phyloP scores from a whole-genome alignment of 1,140 invertebrate genomes.

The Drosophila sechellia region DNA sequence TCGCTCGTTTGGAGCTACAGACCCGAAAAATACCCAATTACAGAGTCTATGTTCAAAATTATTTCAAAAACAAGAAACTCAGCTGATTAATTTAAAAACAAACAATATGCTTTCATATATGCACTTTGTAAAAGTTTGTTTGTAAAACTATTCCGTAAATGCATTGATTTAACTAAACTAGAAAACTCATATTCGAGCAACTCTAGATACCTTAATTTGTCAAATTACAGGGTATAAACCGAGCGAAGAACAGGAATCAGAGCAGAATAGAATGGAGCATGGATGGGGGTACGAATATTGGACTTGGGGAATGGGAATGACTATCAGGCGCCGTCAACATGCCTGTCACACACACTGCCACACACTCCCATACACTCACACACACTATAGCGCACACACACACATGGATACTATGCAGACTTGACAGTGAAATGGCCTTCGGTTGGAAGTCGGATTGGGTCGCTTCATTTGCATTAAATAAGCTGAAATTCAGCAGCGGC shows the following conservation, averaged over 20 bases:
- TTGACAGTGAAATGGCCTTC: slow-evolving; percentile 72
- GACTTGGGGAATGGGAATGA: slow-evolving; percentile 27
- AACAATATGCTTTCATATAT: too few species aligned
- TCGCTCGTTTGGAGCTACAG: neutral
- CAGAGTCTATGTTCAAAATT: too few species aligned
- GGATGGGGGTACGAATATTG: slow-evolving; percentile 8
- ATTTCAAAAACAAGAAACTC: too few species aligned
- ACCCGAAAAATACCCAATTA: neutral
- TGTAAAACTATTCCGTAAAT: too few species aligned
- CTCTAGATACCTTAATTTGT: neutral
- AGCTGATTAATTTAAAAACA: too few species aligned
- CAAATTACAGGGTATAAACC: slow-evolving; percentile 2
- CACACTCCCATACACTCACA: slow-evolving; percentile 11
- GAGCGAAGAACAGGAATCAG: slow-evolving; percentile 3
- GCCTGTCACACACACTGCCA: slow-evolving; percentile 30
- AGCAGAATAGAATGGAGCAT: slow-evolving; percentile 8
- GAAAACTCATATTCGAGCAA: too few species aligned
- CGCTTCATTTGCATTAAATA: slow-evolving; percentile 84
- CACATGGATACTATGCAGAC: slow-evolving; percentile 34
- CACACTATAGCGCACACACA: neutral
- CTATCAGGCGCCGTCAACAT: slow-evolving; percentile 57
- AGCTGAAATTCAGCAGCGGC: slow-evolving; percentile 83
- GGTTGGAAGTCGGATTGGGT: slow-evolving; percentile 44
- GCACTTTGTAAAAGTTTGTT: too few species aligned
- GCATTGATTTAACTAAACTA: too few species aligned